phyloP scores from a whole-genome alignment of 1,140 invertebrate genomes.

The Rhagoletis pomonella region DNA sequence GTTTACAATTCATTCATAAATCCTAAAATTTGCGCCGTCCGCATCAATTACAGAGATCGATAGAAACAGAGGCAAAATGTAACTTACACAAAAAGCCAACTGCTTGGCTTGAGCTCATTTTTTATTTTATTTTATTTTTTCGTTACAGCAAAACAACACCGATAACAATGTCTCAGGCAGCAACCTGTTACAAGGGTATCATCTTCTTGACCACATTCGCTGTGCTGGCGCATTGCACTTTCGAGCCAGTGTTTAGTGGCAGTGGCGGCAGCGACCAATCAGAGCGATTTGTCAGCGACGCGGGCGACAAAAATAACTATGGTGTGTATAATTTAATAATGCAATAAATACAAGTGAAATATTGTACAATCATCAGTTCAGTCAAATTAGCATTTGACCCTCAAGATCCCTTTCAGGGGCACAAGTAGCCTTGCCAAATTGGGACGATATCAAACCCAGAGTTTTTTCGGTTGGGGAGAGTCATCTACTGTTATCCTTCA shows the following conservation, averaged over 20 bases:
- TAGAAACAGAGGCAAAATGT: background rate
- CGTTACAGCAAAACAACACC: background rate
- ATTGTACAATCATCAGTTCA: too few species aligned
- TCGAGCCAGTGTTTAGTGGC: conserved; percentile 53
- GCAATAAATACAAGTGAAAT: too few species aligned
- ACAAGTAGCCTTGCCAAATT: too few species aligned
- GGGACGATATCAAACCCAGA: too few species aligned
- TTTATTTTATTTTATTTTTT: background rate
- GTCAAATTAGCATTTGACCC: too few species aligned
- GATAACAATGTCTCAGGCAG: conserved; percentile 40
- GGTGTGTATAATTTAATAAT: conserved; percentile 12
- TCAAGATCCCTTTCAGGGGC: too few species aligned
- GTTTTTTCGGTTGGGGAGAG: too few species aligned
- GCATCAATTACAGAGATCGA: background rate
- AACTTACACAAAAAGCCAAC: background rate
- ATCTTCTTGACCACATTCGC: conserved; percentile 60
- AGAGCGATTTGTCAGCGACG: conserved; percentile 58
- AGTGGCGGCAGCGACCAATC: background rate
- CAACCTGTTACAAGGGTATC: conserved; percentile 59
- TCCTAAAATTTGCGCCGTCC: background rate
- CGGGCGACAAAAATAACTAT: conserved; percentile 59
- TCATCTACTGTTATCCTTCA: too few species aligned
- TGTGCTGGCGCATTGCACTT: conserved; percentile 58
- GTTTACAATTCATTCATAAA: conserved; percentile 43
- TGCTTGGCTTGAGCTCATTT: background rate